Percentiles rank a stretch among this genome's conserved stretches.
phyloP scores from a whole-genome alignment of 2,113 vertebrate genomes.

The Phoenicopterus ruber region DNA sequence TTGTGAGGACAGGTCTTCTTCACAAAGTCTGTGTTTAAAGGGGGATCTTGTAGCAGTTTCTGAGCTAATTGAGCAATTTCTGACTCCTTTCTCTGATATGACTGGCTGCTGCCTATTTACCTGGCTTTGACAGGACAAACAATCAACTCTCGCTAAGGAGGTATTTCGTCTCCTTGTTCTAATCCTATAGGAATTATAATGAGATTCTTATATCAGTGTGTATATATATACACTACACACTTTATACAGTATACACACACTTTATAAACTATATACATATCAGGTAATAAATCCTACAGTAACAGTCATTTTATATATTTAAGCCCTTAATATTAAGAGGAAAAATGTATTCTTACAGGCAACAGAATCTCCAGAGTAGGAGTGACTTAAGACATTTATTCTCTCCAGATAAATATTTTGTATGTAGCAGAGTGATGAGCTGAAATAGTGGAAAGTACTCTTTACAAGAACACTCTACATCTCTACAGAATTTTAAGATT shows the following conservation, averaged over 20 bases:
- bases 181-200: not conserved
- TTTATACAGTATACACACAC: not conserved
- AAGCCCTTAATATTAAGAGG: not conserved
- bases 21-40: not conserved
- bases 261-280: not conserved
- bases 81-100: not conserved
- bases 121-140: not conserved
- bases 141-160: not conserved
- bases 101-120: not conserved
- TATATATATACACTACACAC: not conserved
- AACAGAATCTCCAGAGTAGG: not conserved
- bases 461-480: not conserved
- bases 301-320: not conserved
- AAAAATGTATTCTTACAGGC: not conserved
- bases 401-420: not conserved
- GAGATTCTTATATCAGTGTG: not conserved
- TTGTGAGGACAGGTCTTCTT: not conserved
- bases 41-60: not conserved
- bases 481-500: not conserved
- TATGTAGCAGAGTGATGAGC: not conserved
- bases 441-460: not conserved
- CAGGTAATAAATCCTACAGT: not conserved
- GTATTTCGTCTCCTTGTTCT: not conserved
- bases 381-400: not conserved
- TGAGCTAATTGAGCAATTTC: not conserved